phyloP scores from a whole-genome alignment of 2,113 vertebrate genomes.

The Hassar affinis region DNA sequence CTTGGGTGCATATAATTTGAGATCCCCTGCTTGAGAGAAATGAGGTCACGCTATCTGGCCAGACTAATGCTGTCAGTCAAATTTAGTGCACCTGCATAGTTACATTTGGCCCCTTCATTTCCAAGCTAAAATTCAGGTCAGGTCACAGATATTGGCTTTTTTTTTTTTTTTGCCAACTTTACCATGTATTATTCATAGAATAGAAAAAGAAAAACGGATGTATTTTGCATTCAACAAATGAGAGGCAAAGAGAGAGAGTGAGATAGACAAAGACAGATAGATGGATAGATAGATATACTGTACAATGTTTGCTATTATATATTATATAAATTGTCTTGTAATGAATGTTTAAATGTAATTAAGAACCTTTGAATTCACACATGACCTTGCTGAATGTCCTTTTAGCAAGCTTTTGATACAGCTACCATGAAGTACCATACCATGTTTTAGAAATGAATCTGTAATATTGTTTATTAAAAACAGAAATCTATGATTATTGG shows the following conservation, averaged over 20 bases:
- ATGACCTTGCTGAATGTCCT: neutral
- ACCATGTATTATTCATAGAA: neutral
- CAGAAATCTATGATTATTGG: neutral
- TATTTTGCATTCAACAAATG: neutral
- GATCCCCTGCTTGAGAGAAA: neutral
- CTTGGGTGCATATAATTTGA: neutral
- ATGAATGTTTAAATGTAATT: neutral
- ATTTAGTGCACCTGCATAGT: neutral
- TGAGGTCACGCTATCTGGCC: neutral
- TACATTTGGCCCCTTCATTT: neutral
- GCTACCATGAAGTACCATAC: neutral
- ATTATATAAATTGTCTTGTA: neutral
- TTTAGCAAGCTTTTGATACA: neutral
- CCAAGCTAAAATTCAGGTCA: neutral
- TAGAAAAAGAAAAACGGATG: neutral
- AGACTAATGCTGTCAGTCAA: neutral
- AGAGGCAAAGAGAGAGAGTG: no score
- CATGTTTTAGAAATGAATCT: neutral
- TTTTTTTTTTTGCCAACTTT: neutral
- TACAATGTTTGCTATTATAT: no score
- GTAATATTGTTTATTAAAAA: neutral
- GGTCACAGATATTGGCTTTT: neutral
- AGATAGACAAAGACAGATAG: no score
- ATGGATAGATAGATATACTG: no score
- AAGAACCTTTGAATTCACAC: neutral